Base-by-base conservation (phyloP, 2,113 vertebrate species). In the Ameiurus melas region DNA sequence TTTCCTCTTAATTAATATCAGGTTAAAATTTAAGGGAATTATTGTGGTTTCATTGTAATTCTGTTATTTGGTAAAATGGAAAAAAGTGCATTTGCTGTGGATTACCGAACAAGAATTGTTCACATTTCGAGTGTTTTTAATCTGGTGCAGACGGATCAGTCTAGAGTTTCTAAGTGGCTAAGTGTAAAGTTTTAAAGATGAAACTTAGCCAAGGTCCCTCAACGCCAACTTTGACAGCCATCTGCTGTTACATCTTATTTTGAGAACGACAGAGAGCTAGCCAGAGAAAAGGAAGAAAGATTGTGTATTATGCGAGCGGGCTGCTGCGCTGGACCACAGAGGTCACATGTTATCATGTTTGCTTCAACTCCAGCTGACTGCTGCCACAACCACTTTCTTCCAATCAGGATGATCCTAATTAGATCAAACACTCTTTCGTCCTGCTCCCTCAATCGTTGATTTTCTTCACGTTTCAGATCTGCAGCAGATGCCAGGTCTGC, bases 331-430 rank as follows among this genome's bases (percentile, higher is more conserved):
- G 77, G 82, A n/a, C 71, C 73, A 33, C 79, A 43, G 60, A 62
- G 84, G 86, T 86, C 66, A 86, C 27, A 71, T 77, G 64, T 89
- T 89, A 90, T 88, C 73, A 81, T 90, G 89, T 85, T 90, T 86
- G 80, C 70, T 57, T 57, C 51, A 81, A 88, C 68, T 90, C 86
- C 90, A 88, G 87, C 85, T 90, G 91, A 91, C 82, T 90, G 87
- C 85, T 90, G 86, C 89, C 91, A 90, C 80, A 91, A 89, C 77
- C 87, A 90, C 87, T 91, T 87, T 89, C 86, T 75, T 82, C 85
- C 90, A 89, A 88, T 86, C 88, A 83, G 30, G 39, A 14, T 87
- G 91, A 92, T 83, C 86, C 39, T 89, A 89, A 91, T 90, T 88
- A 87, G 85, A 92, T 92, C 88, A 91, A 91, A 89, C 90, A 85